Base-by-base conservation (phyloP, 2,888 invertebrate species). In the Machimus rusticus region DNA sequence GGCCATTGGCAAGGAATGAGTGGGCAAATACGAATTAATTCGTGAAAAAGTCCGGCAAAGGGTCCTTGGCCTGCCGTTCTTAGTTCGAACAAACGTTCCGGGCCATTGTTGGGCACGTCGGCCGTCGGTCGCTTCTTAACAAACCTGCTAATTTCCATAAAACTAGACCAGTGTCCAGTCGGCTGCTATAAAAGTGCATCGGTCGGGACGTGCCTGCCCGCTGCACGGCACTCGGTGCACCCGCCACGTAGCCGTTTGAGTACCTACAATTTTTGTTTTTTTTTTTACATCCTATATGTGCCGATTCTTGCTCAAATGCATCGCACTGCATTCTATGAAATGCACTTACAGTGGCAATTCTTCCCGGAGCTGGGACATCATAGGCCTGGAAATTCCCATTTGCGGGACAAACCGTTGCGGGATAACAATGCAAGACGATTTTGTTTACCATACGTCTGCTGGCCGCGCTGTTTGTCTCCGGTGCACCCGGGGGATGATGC, bases 371-470 rank as follows among this genome's bases (percentile, higher is more conserved):
- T 5, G 4, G 43, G 4, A 16, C 9, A 37, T 31, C 19, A 37
- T 76, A 34, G 34, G 34, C 37, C 28, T 76, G 37, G 19, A n/a
- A 76, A 5, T 76, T 37, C 34, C 34, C 76, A 76, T 76, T 76
- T 76, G 76, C 31, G 19, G 28, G 74, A 74, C 74, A 31, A 74
- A 23, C 12, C 39, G 79, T 46, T 43, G 12, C 28, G 19, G 9
- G 43, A 81, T 81, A 81, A 81, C 79, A 81, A 81, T 81, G 79
- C 79, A 81, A 51, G 51, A 46, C 28, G 79, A 5, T 31, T 81
- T 81, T 81, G 46, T 81, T 43, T 81, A 81, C 79, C 79, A 51
- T 51, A 51, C 51, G 79, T 81, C 79, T 81, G 34, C n/a, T 9
- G 78, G 78, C 46, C 46, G 37, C 39, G 46, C 19, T 39, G 14